Conservation (phyloP, 2,113 vertebrate species). For the Paramisgurnus dabryanus region DNA sequence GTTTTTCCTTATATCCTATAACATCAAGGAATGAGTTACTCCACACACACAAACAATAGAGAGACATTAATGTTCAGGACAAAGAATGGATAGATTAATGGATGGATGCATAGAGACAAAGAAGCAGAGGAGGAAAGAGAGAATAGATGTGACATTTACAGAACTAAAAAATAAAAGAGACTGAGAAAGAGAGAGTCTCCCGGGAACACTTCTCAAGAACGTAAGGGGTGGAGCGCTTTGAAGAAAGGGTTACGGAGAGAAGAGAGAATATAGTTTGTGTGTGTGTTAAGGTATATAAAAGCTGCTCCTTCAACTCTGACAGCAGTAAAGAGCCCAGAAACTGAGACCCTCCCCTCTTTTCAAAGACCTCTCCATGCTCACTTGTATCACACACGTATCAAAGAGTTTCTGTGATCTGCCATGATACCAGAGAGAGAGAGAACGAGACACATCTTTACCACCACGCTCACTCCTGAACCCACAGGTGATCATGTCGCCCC, state of each 20-base stretch:
- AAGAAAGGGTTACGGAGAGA: slow-evolving; percentile 7
- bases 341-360: slow-evolving; percentile 23
- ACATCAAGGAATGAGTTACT: background rate
- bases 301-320: slow-evolving; percentile 22
- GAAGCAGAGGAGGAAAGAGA: slow-evolving; percentile 10
- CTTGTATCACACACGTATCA: slow-evolving; percentile 11
- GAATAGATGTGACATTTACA: slow-evolving; percentile 37
- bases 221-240: slow-evolving; percentile 23
- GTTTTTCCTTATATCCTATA: background rate
- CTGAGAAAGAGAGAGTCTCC: background rate
- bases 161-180: slow-evolving; percentile 30
- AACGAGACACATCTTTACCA: background rate
- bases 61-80: background rate
- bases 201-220: slow-evolving; percentile 20
- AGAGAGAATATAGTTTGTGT: background rate
- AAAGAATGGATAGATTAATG: slow-evolving; percentile 4
- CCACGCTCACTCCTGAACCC: background rate
- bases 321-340: slow-evolving; percentile 1
- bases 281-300: slow-evolving; percentile 38
- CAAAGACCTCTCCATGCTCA: background rate
- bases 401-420: slow-evolving; percentile 42
- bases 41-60: background rate
- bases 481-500: background rate
- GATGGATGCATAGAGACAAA: background rate
- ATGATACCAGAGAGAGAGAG: slow-evolving; percentile 18